Percentiles rank a stretch among this genome's conserved stretches.
Evolutionary conservation across 2,113 vertebrate genomes (phyloP).

Genomic region (Telmatochromis bifrenatus): DNA sequence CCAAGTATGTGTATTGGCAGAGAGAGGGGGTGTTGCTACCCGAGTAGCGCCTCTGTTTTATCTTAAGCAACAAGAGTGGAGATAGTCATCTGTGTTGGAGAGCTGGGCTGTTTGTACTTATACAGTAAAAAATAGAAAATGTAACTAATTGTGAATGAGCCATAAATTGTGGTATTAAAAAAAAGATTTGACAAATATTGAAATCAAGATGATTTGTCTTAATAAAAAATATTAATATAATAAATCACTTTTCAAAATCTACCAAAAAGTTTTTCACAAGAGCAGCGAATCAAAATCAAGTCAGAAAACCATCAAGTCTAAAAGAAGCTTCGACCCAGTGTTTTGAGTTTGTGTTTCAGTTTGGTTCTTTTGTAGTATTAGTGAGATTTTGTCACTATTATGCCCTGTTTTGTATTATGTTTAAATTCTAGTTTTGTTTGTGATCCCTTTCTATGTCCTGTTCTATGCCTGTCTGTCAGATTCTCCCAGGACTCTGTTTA

Average conservation of each 20-base stretch:
- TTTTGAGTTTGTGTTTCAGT: neutral
- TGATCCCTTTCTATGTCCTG: neutral
- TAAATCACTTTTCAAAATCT: neutral
- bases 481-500: neutral
- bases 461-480: neutral
- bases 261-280: neutral
- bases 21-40: neutral
- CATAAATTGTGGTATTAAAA: neutral
- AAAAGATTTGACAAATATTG: neutral
- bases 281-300: neutral
- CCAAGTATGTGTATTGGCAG: neutral
- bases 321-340: neutral
- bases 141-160: neutral
- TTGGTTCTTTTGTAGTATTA: neutral
- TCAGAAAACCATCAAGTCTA: neutral
- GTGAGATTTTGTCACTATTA: neutral
- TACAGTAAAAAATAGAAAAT: neutral
- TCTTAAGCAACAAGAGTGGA: neutral
- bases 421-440: neutral
- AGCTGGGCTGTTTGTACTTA: neutral
- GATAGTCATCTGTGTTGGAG: neutral
- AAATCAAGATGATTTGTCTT: neutral
- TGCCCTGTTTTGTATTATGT: neutral
- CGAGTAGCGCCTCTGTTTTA: neutral
- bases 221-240: neutral